Conservation (phyloP, 1,140 invertebrate species). For the Camponotus floridanus region DNA sequence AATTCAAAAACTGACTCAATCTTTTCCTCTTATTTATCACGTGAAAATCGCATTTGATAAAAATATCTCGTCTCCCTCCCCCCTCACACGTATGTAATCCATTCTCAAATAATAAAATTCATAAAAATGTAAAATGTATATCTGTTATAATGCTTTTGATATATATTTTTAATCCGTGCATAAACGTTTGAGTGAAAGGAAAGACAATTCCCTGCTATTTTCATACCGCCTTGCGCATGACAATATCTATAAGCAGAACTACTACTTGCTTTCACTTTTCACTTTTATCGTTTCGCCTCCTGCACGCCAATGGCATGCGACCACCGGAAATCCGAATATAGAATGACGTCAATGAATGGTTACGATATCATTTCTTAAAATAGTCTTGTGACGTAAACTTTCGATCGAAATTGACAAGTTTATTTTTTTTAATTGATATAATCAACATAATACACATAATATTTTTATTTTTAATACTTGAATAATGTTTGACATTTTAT, state of each 20-base stretch:
- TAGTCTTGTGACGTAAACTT: background rate
- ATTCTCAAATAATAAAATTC: background rate
- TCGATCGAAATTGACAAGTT: background rate
- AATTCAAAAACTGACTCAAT: background rate
- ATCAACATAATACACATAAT: background rate
- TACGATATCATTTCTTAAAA: conserved; percentile 40
- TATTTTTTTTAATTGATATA: background rate
- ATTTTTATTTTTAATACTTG: background rate
- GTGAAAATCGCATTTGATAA: conserved; percentile 2
- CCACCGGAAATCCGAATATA: conserved; percentile 38
- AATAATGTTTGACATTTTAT: background rate
- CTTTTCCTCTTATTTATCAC: background rate
- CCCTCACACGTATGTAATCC: no score
- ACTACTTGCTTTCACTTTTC: conserved; percentile 65
- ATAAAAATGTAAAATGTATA: background rate
- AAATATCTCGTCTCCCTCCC: no score
- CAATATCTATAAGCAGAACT: conserved; percentile 56
- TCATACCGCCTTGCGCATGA: conserved; percentile 50
- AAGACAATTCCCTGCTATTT: conserved; percentile 41
- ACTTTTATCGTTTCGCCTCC: conserved; percentile 65
- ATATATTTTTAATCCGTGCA: conserved; percentile 46
- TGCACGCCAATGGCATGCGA: conserved; percentile 55
- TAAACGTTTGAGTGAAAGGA: conserved; percentile 36
- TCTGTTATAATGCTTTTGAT: conserved; percentile 17
- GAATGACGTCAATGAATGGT: conserved; percentile 52